A percentile compares a stretch with the other conserved stretches of the same genome.
Conservation (phyloP, 2,113 vertebrate genomes). For the Calidris pygmaea region DNA sequence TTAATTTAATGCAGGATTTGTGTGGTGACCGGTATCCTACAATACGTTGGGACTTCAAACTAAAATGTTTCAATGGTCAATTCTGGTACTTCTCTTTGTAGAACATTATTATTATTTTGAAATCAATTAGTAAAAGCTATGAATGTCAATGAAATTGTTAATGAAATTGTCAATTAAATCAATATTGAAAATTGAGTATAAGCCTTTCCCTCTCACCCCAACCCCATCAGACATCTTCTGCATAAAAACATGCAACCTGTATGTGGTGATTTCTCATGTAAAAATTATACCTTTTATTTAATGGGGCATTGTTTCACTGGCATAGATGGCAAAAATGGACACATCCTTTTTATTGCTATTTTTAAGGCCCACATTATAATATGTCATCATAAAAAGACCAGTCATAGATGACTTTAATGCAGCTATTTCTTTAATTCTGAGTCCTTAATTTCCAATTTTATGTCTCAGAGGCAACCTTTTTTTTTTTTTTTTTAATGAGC, state of each 20-base stretch:
- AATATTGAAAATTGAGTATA: neutral
- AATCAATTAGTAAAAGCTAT: neutral
- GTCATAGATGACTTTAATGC: neutral
- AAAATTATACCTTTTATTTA: neutral
- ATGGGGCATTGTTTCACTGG: neutral
- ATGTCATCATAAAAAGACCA: neutral
- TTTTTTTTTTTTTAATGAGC: neutral
- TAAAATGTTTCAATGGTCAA: neutral
- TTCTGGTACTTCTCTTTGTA: neutral
- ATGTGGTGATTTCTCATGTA: neutral
- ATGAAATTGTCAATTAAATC: neutral
- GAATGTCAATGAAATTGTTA: neutral
- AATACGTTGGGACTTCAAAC: neutral
- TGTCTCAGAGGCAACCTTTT: neutral
- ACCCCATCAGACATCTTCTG: neutral
- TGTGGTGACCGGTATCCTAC: neutral
- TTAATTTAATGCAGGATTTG: neutral
- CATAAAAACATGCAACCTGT: neutral
- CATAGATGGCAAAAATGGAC: neutral
- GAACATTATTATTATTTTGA: neutral
- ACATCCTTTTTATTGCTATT: neutral
- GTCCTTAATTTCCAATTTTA: neutral
- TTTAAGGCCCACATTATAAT: neutral
- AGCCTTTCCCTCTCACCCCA: neutral
- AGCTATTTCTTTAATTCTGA: neutral